phyloP scores from a whole-genome alignment of 2,888 invertebrate species.

The Xanthorhoe designata region DNA sequence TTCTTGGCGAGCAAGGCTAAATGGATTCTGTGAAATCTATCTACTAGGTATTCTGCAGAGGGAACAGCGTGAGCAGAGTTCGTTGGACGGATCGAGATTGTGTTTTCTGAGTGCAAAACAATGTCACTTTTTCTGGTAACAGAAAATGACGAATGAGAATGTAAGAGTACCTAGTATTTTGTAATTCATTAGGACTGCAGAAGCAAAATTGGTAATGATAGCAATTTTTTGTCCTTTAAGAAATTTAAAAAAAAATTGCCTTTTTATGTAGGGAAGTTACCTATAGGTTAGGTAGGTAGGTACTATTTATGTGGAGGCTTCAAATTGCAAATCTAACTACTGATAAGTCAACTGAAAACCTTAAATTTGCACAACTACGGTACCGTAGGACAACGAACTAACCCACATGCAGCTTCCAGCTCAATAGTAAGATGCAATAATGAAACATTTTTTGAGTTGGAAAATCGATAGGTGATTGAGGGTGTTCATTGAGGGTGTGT shows the following conservation, averaged over 20 bases:
- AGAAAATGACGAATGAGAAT: background rate
- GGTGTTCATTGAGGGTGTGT: constrained; percentile 79
- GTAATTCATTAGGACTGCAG: constrained; percentile 4
- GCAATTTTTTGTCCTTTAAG: too few relatives aligned
- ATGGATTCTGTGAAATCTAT: background rate
- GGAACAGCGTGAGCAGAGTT: background rate
- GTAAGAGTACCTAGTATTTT: background rate
- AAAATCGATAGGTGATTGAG: constrained; percentile 69
- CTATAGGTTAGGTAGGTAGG: too few relatives aligned
- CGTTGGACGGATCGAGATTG: constrained; percentile 1
- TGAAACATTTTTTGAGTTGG: constrained; percentile 77
- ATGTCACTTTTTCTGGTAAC: constrained; percentile 1
- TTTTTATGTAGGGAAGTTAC: too few relatives aligned
- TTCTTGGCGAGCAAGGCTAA: background rate
- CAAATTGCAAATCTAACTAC: background rate
- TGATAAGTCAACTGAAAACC: background rate
- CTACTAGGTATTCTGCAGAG: background rate
- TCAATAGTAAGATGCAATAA: constrained; percentile 58
- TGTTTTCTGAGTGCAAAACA: constrained; percentile 5
- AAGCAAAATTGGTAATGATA: background rate
- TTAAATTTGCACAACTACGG: background rate
- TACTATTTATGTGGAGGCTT: background rate
- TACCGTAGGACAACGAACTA: constrained; percentile 4
- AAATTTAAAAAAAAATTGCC: too few relatives aligned
- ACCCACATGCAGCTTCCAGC: constrained; percentile 47